A percentile compares a stretch with the other conserved stretches of the same genome.
Conservation (phyloP, 2,113 vertebrate species). For the Daphoenositta chrysoptera region DNA sequence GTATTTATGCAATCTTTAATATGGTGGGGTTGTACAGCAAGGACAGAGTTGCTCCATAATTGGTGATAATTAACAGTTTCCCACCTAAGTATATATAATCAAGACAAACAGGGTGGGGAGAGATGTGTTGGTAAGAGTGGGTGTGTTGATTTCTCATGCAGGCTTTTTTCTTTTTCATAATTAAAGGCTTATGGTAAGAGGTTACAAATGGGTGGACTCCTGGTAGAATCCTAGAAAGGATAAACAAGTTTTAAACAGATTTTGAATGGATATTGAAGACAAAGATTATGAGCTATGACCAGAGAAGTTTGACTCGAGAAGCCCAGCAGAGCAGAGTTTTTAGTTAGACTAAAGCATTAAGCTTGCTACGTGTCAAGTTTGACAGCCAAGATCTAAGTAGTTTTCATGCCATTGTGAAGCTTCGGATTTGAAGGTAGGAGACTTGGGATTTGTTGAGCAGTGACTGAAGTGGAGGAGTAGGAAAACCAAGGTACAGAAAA, state of each 20-base stretch:
- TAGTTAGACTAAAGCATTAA: background rate
- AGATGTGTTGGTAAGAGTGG: background rate
- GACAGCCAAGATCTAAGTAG: background rate
- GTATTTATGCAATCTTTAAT: background rate
- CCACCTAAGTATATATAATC: background rate
- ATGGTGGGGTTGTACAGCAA: background rate
- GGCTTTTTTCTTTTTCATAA: background rate
- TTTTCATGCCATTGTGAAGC: background rate
- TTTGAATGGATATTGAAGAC: background rate
- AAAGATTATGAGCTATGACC: background rate
- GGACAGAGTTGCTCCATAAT: background rate
- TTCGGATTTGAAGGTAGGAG: background rate
- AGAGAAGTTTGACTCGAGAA: background rate
- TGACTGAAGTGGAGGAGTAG: background rate
- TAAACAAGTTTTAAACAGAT: background rate
- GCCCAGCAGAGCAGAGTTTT: background rate
- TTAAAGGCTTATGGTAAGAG: slow-evolving; percentile 26
- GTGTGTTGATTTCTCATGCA: slow-evolving; percentile 20
- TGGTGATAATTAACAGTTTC: slow-evolving; percentile 32
- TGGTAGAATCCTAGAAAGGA: slow-evolving; percentile 33
- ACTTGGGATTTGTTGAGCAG: background rate
- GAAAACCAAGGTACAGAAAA: background rate
- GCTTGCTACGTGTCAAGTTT: background rate
- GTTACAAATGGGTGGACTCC: background rate
- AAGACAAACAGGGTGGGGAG: background rate